Conservation (phyloP, 2,797 vertebrate genomes). For the Danio kyathit region DNA sequence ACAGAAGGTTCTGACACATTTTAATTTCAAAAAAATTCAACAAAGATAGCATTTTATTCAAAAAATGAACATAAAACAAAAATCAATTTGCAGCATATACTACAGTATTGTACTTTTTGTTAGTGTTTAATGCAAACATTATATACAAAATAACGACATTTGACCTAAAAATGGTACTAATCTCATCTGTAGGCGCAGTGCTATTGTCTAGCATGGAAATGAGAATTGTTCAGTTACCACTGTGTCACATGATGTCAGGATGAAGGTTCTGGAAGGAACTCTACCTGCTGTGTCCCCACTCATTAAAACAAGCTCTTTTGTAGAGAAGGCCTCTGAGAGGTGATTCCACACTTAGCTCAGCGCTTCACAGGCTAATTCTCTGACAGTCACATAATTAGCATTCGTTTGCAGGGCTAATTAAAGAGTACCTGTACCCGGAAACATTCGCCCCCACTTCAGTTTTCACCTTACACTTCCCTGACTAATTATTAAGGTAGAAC, state of each 20-base stretch:
- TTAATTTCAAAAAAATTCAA: too few relatives aligned
- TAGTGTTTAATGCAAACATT: background rate
- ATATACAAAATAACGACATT: background rate
- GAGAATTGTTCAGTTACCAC: slow-evolving; percentile 10
- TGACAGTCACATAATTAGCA: slow-evolving; percentile 74
- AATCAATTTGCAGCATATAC: too few relatives aligned
- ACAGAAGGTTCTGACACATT: too few relatives aligned
- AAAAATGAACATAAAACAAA: too few relatives aligned
- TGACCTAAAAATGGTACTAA: background rate
- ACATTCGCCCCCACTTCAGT: background rate
- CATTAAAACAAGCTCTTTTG: slow-evolving; percentile 78
- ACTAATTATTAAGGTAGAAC: slow-evolving; percentile 33
- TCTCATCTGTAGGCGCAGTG: background rate
- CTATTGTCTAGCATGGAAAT: background rate
- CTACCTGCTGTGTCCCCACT: slow-evolving; percentile 78
- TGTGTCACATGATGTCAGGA: slow-evolving; percentile 34
- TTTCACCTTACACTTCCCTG: slow-evolving; percentile 5
- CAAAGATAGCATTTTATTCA: too few relatives aligned
- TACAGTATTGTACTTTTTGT: background rate
- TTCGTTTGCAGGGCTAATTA: slow-evolving; percentile 77
- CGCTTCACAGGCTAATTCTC: slow-evolving; percentile 63
- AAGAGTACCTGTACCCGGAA: slow-evolving; percentile 58
- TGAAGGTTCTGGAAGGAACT: slow-evolving; percentile 40
- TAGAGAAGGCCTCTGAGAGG: slow-evolving; percentile 70
- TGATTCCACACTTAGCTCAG: slow-evolving; percentile 65